A percentile compares a stretch with the other conserved stretches of the same genome.
Conservation (phyloP, 30 jellyfish, hydroid and myxozoan species). For the Mastigias papua region DNA sequence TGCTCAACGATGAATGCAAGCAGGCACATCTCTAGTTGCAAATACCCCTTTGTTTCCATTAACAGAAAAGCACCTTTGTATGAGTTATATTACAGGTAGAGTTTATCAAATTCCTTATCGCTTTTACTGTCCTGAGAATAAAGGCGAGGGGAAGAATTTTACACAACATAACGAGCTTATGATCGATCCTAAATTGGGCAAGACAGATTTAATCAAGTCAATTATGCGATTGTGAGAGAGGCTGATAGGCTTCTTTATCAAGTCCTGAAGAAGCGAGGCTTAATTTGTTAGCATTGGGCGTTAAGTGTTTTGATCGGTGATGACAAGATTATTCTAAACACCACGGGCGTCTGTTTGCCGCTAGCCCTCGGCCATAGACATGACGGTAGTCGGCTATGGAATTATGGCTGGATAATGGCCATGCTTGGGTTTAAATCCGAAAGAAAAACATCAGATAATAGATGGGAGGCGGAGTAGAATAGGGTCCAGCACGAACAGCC, state of each 20-base stretch:
- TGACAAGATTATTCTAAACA: slow-evolving; percentile 63
- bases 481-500: slow-evolving; percentile 2
- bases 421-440: slow-evolving; percentile 48
- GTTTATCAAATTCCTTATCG: not conserved
- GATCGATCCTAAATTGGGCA: slow-evolving; percentile 4
- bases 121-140: not conserved
- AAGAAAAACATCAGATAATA: slow-evolving; percentile 45
- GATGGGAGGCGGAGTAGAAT: slow-evolving; percentile 65
- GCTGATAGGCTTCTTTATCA: slow-evolving; percentile 6
- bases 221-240: not conserved
- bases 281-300: slow-evolving; percentile 79
- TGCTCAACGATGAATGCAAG: not conserved
- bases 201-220: slow-evolving; percentile 8
- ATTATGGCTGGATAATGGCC: slow-evolving; percentile 15
- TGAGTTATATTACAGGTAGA: not conserved
- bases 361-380: slow-evolving; percentile 39
- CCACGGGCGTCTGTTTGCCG: slow-evolving; percentile 55
- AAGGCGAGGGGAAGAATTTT: not conserved
- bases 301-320: slow-evolving; percentile 66
- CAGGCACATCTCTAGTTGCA: not conserved
- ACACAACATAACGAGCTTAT: not conserved
- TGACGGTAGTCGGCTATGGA: slow-evolving; percentile 42
- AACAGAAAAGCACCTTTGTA: not conserved
- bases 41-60: not conserved
- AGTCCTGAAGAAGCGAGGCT: slow-evolving; percentile 39